Conservation (phyloP, 2,888 invertebrate genomes). For the Lasioglossum morio region DNA sequence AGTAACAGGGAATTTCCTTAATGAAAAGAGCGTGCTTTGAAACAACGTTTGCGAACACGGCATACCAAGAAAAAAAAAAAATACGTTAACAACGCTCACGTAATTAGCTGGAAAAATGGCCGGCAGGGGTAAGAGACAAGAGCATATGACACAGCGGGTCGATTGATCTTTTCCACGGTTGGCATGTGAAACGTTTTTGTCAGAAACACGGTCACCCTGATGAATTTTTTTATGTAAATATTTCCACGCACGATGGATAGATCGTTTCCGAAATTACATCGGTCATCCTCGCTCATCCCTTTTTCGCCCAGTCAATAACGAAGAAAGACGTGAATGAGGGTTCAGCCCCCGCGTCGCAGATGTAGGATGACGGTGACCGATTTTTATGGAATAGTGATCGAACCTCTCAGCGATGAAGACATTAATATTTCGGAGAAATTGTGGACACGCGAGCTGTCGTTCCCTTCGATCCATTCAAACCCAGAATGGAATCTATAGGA, state of each 20-base stretch:
- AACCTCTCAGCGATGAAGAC: constrained; percentile 2
- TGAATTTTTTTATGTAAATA: neutral
- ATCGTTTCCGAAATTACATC: constrained; percentile 26
- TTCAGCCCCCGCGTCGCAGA: neutral
- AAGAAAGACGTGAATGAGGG: constrained; percentile 17
- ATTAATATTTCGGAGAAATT: constrained; percentile 20
- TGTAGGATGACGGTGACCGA: neutral
- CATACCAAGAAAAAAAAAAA: neutral
- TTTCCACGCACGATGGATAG: neutral
- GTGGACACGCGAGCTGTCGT: neutral
- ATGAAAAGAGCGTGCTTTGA: neutral
- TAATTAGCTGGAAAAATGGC: neutral
- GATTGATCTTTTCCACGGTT: neutral
- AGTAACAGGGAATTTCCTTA: neutral
- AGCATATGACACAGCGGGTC: neutral
- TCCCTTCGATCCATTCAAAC: neutral
- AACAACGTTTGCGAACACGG: neutral
- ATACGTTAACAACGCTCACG: neutral
- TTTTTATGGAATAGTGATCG: constrained; percentile 37
- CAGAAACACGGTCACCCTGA: neutral
- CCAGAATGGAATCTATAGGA: neutral
- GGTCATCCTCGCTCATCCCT: neutral
- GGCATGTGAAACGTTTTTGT: too few relatives aligned
- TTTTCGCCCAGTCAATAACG: neutral
- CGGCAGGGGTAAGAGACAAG: neutral